Percentiles rank a stretch among this genome's conserved stretches.
Conservation (phyloP, 1,140 invertebrate species). For the Oncopeltus fasciatus region DNA sequence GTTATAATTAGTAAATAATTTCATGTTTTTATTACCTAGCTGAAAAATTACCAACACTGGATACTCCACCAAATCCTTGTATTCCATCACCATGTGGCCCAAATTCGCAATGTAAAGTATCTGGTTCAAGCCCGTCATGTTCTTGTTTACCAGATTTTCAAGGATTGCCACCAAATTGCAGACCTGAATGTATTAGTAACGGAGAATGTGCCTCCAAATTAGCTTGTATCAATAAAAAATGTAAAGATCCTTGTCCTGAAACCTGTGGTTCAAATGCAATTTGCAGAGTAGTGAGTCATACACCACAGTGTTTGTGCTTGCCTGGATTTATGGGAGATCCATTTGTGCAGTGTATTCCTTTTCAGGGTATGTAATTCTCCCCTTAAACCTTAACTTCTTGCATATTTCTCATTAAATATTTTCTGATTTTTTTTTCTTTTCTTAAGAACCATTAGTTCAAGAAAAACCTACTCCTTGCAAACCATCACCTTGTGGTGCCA, state of each 20-base stretch:
- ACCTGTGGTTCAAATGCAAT: constrained; percentile 47
- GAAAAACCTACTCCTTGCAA: constrained; percentile 45
- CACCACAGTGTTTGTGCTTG: constrained; percentile 44
- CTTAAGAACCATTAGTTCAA: constrained; percentile 25
- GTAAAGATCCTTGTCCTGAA: constrained; percentile 48
- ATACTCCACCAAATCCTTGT: constrained; percentile 39
- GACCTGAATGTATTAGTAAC: constrained; percentile 49
- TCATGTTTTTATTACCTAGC: constrained; percentile 24
- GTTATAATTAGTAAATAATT: not conserved
- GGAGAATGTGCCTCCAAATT: constrained; percentile 43
- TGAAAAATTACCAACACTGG: constrained; percentile 11
- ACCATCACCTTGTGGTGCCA: constrained; percentile 58
- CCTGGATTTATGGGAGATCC: constrained; percentile 43
- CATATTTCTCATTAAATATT: not conserved
- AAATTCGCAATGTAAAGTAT: constrained; percentile 45
- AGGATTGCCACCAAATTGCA: constrained; percentile 47
- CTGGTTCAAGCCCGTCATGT: constrained; percentile 45
- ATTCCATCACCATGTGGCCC: constrained; percentile 54
- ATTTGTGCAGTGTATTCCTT: constrained; percentile 39
- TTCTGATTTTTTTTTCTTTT: not conserved
- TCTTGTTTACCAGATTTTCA: constrained; percentile 44
- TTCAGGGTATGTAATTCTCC: constrained; percentile 13
- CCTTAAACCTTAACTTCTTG: not conserved
- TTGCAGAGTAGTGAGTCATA: constrained; percentile 50
- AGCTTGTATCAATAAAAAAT: constrained; percentile 52